phyloP scores from a whole-genome alignment of 2,888 invertebrate genomes.

The Drosophila leonis region DNA sequence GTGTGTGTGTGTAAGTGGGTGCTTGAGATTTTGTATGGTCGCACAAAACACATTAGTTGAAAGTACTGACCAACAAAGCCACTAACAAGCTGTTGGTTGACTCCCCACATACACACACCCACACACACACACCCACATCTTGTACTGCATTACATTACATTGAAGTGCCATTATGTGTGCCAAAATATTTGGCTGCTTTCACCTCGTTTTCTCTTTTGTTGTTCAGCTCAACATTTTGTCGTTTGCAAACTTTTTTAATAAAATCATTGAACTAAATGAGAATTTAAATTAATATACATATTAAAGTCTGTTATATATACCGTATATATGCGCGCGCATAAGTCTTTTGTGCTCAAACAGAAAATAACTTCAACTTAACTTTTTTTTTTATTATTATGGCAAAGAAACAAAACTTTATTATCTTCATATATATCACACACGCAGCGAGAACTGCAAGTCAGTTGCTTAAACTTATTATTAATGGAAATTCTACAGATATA shows the following conservation, averaged over 20 bases:
- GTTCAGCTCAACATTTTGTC: constrained; percentile 52
- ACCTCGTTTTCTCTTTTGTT: constrained; percentile 17
- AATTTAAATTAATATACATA: constrained; percentile 71
- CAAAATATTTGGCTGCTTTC: constrained; percentile 47
- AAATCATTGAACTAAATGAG: constrained; percentile 78
- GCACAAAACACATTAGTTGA: constrained; percentile 80
- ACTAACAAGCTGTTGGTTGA: constrained; percentile 79
- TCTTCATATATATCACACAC: constrained; percentile 58
- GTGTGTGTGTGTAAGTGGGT: constrained; percentile 57
- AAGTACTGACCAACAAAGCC: constrained; percentile 83
- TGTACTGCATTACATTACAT: constrained; percentile 50
- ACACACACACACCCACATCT: neutral
- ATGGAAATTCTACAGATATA: constrained; percentile 5
- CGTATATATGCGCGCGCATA: constrained; percentile 5
- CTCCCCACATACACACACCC: constrained; percentile 9
- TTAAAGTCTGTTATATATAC: too few species aligned
- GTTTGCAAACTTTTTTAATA: constrained; percentile 72
- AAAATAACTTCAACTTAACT: constrained; percentile 25
- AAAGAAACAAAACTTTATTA: constrained; percentile 73
- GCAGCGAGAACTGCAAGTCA: constrained; percentile 19
- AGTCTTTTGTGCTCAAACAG: constrained; percentile 57
- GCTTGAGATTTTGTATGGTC: constrained; percentile 78
- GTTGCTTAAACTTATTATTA: constrained; percentile 31
- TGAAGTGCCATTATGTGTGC: constrained; percentile 66
- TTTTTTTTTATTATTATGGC: constrained; percentile 9